These are phyloP conservation scores for Tachyglossus aculeatus DNA, from an alignment of 2,797 vertebrate genomes.

Conservation along the genomic window DNA sequence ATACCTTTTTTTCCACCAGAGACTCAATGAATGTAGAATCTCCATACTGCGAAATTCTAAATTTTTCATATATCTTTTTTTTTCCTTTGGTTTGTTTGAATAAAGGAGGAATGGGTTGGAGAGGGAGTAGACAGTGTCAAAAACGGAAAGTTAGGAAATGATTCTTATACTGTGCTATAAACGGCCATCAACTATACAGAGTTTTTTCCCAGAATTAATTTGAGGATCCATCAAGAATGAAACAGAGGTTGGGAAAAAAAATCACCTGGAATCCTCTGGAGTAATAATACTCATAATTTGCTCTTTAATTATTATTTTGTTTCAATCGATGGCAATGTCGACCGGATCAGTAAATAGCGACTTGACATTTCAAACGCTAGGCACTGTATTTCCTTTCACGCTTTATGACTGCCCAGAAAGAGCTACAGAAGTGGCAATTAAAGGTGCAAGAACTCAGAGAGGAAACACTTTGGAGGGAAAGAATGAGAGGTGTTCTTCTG, in stretches of 20 bases:
- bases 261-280: too few species aligned
- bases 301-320: too few species aligned
- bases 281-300: too few species aligned
- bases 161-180: conserved; percentile 3
- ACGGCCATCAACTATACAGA: conserved; percentile 1
- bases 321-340: background rate
- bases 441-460: too few species aligned
- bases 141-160: conserved; percentile 53
- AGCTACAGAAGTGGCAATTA: too few species aligned
- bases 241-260: conserved; percentile 8
- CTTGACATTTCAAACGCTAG: background rate
- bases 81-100: conserved; percentile 85
- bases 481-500: too few species aligned
- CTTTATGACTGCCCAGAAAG: too few species aligned
- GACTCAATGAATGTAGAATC: conserved; percentile 78
- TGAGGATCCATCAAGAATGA: conserved; percentile 31
- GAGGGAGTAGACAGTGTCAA: conserved; percentile 65
- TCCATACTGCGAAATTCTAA: conserved; percentile 79
- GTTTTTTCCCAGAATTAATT: conserved; percentile 24
- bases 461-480: too few species aligned
- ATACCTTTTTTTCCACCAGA: conserved; percentile 74
- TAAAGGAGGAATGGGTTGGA: conserved; percentile 54
- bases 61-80: conserved; percentile 78
- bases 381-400: too few species aligned
- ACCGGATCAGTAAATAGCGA: background rate